phyloP scores from a whole-genome alignment of 2,888 invertebrate genomes.

The Caenorhabditis drosophilae region DNA sequence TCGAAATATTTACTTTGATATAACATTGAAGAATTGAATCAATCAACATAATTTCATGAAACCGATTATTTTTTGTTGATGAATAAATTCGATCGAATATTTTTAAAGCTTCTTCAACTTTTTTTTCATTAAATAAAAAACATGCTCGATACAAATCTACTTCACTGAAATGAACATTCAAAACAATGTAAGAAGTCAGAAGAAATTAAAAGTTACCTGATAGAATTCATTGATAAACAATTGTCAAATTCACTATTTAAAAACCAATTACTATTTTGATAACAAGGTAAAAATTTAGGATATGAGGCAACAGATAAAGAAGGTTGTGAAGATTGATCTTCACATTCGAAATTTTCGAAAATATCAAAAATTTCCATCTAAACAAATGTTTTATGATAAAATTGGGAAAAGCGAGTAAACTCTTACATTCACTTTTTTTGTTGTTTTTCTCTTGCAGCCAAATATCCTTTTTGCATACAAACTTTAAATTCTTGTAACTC shows the following conservation, averaged over 20 bases:
- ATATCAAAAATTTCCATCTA: conserved; percentile 24
- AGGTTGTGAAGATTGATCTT: conserved; percentile 1
- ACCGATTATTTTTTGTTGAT: conserved; percentile 28
- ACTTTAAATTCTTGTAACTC: conserved; percentile 28
- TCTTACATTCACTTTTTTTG: conserved; percentile 13
- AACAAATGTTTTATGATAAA: no score
- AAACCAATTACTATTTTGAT: conserved; percentile 32
- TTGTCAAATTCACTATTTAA: not conserved
- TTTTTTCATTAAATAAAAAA: not conserved
- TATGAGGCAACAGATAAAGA: conserved; percentile 3
- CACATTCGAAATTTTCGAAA: conserved; percentile 26
- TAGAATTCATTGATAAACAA: not conserved
- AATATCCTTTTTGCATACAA: conserved; percentile 19
- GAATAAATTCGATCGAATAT: conserved; percentile 8
- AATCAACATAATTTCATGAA: conserved; percentile 30
- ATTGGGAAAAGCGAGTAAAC: no score
- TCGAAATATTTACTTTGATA: conserved; percentile 5
- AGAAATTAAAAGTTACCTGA: no score
- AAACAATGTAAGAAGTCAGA: not conserved
- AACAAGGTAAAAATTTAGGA: conserved; percentile 15
- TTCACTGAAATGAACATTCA: conserved; percentile 28
- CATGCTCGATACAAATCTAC: conserved; percentile 17
- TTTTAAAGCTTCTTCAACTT: conserved; percentile 6
- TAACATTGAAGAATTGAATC: conserved; percentile 30
- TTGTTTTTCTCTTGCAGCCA: conserved; percentile 8